A percentile compares a stretch with the other conserved stretches of the same genome.
Evolutionary conservation across 2,888 invertebrate genomes (phyloP).

Genomic region (Stegana nigrithorax): DNA sequence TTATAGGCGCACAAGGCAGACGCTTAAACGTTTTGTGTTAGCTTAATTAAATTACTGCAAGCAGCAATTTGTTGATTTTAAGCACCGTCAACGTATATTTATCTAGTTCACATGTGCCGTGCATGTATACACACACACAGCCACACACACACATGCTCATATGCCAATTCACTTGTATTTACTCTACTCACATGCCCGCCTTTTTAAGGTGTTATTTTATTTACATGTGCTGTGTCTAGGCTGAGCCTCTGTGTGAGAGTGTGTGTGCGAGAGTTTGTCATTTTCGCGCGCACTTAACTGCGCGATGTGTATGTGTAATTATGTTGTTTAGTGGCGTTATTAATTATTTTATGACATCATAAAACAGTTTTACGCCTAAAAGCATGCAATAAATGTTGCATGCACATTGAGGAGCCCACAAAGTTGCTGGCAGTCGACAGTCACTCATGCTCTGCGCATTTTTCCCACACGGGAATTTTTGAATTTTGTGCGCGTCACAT

Average conservation of each 20-base stretch:
- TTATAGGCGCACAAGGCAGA: slow-evolving; percentile 1
- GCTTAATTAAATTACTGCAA: slow-evolving; percentile 37
- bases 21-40: slow-evolving; percentile 17
- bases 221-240: not conserved
- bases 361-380: slow-evolving; percentile 54
- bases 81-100: slow-evolving; percentile 14
- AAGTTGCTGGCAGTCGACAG: not conserved
- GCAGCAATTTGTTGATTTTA: slow-evolving; percentile 36
- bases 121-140: not conserved
- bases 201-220: not conserved
- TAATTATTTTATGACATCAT: slow-evolving; percentile 60
- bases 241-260: slow-evolving; percentile 19
- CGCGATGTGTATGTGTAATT: slow-evolving; percentile 50
- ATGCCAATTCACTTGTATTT: too few relatives aligned
- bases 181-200: not conserved
- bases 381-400: slow-evolving; percentile 47
- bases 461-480: too few relatives aligned
- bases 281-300: not conserved
- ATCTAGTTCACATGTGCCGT: not conserved
- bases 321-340: slow-evolving; percentile 61
- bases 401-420: slow-evolving; percentile 33
- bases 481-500: too few relatives aligned
- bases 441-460: slow-evolving; percentile 2
- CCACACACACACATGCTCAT: not conserved
- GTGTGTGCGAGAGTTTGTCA: slow-evolving; percentile 28